Base-by-base conservation (phyloP, 2,113 vertebrate genomes). In the Tragulus kanchil region DNA sequence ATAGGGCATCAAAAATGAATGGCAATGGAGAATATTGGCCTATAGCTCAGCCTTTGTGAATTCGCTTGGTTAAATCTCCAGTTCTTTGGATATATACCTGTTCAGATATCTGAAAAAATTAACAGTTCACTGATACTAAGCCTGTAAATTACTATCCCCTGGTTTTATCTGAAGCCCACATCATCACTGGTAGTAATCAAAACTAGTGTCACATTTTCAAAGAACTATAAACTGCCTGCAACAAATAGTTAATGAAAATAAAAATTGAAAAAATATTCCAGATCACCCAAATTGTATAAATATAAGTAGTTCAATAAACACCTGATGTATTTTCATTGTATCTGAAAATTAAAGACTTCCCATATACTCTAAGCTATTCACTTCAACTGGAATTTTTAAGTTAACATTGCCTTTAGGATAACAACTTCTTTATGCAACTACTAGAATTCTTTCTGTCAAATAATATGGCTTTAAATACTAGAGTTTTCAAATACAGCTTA, bases 301-400 rank as follows among this genome's bases (percentile, higher is more conserved):
- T 85, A 16, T 8, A 79, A 88, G 56, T 86, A 89, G 16, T 54
- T 97, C 71, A 78, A 59, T 56, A 94, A 95, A 92, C 69, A 92
- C 31, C 15, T 59, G 16, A 62, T 87, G 5, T 5, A n/a, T n/a
- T 91, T 89, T 79, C 23, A 81, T 52, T 86, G 36, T 65, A 58
- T 16, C 8, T 17, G 90, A 78, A 96, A 95, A 75, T 14, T 93
- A 28, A 85, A 65, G 58, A 7, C n/a, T 89, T 89, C 28, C 45
- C 73, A 59, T 19, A 87, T 31, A 50, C 2, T 59, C 52, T 26
- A 50, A 28, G 8, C 69, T 79, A 90, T 19, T 90, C 85, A 81
- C 26, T 92, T 75, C 89, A 71, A 56, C 15, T 83, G 92, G 25
- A 97, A 81, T 89, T 78, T 89, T 48, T 56, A 58, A 69, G 61